Base-by-base conservation (phyloP, 2,797 vertebrate genomes). In the Tinamus major region DNA sequence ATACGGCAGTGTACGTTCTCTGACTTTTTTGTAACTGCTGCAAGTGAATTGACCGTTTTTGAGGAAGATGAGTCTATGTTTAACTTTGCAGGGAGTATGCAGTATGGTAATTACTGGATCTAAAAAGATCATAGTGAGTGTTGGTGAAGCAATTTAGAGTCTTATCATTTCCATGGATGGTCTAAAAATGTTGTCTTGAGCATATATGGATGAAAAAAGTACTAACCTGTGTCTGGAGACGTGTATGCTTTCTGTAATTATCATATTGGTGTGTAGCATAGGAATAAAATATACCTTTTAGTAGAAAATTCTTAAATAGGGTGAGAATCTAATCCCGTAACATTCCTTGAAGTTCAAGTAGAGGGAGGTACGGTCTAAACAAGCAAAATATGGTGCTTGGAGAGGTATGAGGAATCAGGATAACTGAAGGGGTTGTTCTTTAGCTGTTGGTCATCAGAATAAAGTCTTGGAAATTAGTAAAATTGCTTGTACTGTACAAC, bases 121-220 rank as follows among this genome's bases (percentile, higher is more conserved):
- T 74, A 31, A 95, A 97, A 97, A 89, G 88, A 95, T 74, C 92
- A 91, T 74, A 55, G 59, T 90, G 79, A 92, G 87, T 82, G 48
- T 84, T 91, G 44, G 78, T 95, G 92, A 96, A 93, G 95, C 95
- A 91, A 87, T 96, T 71, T 95, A 83, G 92, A 77, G 89, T 67
- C 85, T 96, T 69, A 62, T 93, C 16, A 51, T 92, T 95, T 94
- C 62, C 85, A 4, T 83, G 67, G 79, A 91, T 96, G 72, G 81
- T 91, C 88, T 91, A 84, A 79, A 94, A 92, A 79, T 81, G 90
- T 92, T 92, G 80, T 83, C 89, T 94, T 93, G 19, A 96, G 79
- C 85, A 20, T 39, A 74, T 78, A 67, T 93, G 44, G 72, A 41
- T 87, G 53, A 85, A 96, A 94, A 62, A 87, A 92, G 70, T 91